Evolutionary conservation across 1,140 invertebrate species (phyloP).

Genomic region (Eriosoma lanigerum): DNA sequence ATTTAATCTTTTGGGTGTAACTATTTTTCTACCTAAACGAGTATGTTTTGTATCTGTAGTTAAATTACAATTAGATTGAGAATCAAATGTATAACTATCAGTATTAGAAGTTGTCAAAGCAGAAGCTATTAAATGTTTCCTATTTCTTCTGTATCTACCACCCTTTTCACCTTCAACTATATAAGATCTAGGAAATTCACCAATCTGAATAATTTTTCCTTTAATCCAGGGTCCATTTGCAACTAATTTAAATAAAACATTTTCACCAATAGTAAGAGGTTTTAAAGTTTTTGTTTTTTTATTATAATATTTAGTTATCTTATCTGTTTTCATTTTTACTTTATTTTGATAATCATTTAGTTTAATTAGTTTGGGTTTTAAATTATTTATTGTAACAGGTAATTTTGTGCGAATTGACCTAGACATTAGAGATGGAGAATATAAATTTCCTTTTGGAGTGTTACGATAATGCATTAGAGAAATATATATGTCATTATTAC

Average conservation of each 20-base stretch:
- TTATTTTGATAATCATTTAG: not conserved
- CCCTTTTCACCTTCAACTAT: not conserved
- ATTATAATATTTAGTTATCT: not conserved
- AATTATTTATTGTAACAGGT: not conserved
- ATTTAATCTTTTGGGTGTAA: not conserved
- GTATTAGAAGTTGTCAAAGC: not conserved
- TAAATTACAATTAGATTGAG: not conserved
- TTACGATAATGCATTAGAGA: constrained; percentile 40
- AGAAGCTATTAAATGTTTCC: not conserved
- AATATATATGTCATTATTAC: not conserved
- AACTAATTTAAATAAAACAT: not conserved
- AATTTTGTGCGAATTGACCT: not conserved
- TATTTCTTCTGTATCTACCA: not conserved
- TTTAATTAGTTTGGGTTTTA: not conserved
- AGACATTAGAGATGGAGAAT: constrained; percentile 21
- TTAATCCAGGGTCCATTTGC: not conserved
- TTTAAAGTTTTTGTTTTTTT: not conserved
- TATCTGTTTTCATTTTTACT: not conserved
- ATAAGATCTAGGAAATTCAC: not conserved
- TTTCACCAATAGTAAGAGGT: not conserved
- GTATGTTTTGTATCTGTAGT: not conserved
- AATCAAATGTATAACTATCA: not conserved
- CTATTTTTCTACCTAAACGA: not conserved
- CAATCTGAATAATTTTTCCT: not conserved
- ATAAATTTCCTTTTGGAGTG: constrained; percentile 11